phyloP scores from a whole-genome alignment of 2,888 invertebrate genomes.

The Caenorhabditis virilis region DNA sequence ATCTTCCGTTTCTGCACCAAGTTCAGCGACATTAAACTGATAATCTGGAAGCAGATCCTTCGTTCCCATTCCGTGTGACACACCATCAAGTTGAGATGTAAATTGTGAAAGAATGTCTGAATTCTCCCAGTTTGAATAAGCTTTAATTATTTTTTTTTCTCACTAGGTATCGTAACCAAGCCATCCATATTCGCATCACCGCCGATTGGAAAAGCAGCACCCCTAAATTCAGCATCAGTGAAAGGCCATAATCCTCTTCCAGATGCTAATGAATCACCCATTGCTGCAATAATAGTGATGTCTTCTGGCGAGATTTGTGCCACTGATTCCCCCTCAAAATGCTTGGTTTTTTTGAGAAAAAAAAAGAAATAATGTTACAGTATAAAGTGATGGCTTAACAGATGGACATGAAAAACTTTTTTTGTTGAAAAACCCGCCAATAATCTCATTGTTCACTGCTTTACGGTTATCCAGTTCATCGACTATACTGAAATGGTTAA shows the following conservation, averaged over 20 bases:
- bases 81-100: conserved; percentile 53
- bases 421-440: conserved; percentile 27
- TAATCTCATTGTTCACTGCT: conserved; percentile 35
- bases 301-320: conserved; percentile 48
- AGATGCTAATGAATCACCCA: conserved; percentile 55
- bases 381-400: conserved; percentile 43
- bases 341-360: conserved; percentile 1
- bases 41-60: conserved; percentile 52
- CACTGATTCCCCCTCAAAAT: conserved; percentile 41
- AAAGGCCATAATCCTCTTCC: conserved; percentile 63
- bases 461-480: conserved; percentile 25
- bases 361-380: conserved; percentile 11
- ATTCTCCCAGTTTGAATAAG: conserved; percentile 4
- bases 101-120: conserved; percentile 64
- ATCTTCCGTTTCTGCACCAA: conserved; percentile 57
- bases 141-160: neutral
- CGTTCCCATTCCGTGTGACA: conserved; percentile 66
- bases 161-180: conserved; percentile 65
- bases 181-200: conserved; percentile 67
- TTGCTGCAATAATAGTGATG: conserved; percentile 45
- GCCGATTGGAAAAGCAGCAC: conserved; percentile 65
- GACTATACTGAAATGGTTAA: conserved; percentile 12
- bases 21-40: conserved; percentile 64
- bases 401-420: conserved; percentile 41
- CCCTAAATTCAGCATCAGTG: conserved; percentile 62